These are phyloP conservation scores for Drosophila triauraria DNA, from an alignment of 1,140 invertebrate genomes.

Conservation along the genomic window DNA sequence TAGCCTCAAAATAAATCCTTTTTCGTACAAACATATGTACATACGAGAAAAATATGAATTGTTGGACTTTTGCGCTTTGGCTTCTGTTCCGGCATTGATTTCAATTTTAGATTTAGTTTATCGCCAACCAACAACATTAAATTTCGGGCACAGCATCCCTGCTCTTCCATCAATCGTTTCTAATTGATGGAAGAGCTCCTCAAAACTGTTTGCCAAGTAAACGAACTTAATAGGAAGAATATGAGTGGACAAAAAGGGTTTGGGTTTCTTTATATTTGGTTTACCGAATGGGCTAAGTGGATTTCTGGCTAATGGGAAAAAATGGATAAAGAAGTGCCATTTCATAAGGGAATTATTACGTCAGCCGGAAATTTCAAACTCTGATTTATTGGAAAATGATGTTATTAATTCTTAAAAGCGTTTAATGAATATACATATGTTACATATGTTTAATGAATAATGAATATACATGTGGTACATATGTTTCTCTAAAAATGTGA, in stretches of 20 bases:
- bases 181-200: neutral
- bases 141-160: conserved; percentile 22
- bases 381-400: neutral
- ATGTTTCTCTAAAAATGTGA: neutral
- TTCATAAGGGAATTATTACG: neutral
- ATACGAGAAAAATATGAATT: conserved; percentile 1
- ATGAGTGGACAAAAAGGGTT: conserved; percentile 33
- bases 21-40: neutral
- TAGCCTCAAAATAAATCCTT: no score
- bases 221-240: conserved; percentile 11
- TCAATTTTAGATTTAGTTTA: conserved; percentile 42
- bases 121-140: neutral
- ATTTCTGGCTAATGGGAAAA: neutral
- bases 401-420: neutral
- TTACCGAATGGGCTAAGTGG: conserved; percentile 28
- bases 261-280: conserved; percentile 3
- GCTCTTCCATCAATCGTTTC: conserved; percentile 35
- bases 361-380: neutral
- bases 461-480: no score
- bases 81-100: conserved; percentile 55
- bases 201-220: conserved; percentile 47
- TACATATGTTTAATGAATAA: no score
- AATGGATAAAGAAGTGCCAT: neutral
- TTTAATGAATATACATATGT: neutral
- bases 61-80: conserved; percentile 9